Percentiles rank a stretch among this genome's conserved stretches.
These are phyloP conservation scores for Heliangelus exortis DNA, from an alignment of 2,797 vertebrate genomes.

Conservation along the genomic window DNA sequence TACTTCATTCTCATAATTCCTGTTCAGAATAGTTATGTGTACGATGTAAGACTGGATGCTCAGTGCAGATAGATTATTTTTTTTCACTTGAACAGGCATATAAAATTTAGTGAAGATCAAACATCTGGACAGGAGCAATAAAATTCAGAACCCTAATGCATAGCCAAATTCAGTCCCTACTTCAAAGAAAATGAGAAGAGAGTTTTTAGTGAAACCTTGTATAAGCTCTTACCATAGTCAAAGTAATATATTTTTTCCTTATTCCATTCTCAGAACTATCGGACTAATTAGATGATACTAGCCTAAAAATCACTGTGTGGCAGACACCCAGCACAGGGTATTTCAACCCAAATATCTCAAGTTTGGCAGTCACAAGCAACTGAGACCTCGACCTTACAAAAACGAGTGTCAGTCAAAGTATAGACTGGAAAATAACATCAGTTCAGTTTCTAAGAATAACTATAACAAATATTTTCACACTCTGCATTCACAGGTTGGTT, in stretches of 20 bases:
- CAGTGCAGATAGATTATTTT: background rate
- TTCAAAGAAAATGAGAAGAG: background rate
- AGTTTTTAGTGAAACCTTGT: background rate
- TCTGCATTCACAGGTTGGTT: background rate
- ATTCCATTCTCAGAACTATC: background rate
- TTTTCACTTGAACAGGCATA: background rate
- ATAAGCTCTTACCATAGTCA: background rate
- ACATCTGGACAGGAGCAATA: background rate
- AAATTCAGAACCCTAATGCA: background rate
- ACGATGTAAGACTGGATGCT: background rate
- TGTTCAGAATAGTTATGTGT: background rate
- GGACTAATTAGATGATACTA: background rate
- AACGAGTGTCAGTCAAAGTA: background rate
- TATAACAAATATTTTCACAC: background rate
- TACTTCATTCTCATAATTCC: background rate
- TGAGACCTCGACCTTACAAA: background rate
- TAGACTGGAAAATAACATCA: background rate
- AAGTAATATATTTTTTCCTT: background rate
- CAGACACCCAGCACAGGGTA: background rate
- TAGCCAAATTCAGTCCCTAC: background rate
- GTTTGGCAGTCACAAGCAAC: background rate
- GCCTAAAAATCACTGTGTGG: background rate
- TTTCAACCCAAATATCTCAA: background rate
- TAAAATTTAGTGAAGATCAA: background rate
- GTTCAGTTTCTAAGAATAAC: background rate